phyloP scores from a whole-genome alignment of 2,113 vertebrate genomes.

The Xiphophorus hellerii region DNA sequence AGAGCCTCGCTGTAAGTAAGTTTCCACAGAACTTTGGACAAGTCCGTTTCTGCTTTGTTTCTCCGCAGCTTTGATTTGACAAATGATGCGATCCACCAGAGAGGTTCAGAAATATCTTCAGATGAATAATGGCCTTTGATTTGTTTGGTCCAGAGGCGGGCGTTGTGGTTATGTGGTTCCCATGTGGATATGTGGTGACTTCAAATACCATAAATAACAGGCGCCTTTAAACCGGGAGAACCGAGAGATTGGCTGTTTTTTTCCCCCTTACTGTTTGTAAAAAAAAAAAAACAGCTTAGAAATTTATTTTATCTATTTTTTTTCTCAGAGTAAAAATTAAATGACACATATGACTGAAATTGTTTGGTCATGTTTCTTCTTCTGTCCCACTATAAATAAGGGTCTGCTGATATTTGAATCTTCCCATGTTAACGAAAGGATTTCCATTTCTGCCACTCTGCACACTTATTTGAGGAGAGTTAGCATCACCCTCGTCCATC shows the following conservation, averaged over 20 bases:
- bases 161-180: slow-evolving; percentile 6
- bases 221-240: slow-evolving; percentile 1
- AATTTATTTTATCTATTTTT: not conserved
- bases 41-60: slow-evolving; percentile 18
- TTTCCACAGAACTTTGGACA: slow-evolving; percentile 8
- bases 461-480: slow-evolving; percentile 44
- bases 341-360: not conserved
- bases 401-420: not conserved
- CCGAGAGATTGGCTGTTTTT: not conserved
- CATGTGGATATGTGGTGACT: slow-evolving; percentile 13
- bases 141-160: slow-evolving; percentile 39
- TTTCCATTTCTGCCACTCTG: slow-evolving; percentile 43
- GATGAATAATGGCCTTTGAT: slow-evolving; percentile 25
- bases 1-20: slow-evolving; percentile 13
- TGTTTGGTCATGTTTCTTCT: not conserved
- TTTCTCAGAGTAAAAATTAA: not conserved
- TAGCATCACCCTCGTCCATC: slow-evolving; percentile 52
- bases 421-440: slow-evolving; percentile 34
- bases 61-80: not conserved
- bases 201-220: slow-evolving; percentile 17
- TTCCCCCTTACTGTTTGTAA: not conserved
- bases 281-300: not conserved
- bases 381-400: not conserved
- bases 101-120: slow-evolving; percentile 12
- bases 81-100: slow-evolving; percentile 19